Evolutionary conservation across 2,113 vertebrate species (phyloP).

Genomic region (Sturnus vulgaris): DNA sequence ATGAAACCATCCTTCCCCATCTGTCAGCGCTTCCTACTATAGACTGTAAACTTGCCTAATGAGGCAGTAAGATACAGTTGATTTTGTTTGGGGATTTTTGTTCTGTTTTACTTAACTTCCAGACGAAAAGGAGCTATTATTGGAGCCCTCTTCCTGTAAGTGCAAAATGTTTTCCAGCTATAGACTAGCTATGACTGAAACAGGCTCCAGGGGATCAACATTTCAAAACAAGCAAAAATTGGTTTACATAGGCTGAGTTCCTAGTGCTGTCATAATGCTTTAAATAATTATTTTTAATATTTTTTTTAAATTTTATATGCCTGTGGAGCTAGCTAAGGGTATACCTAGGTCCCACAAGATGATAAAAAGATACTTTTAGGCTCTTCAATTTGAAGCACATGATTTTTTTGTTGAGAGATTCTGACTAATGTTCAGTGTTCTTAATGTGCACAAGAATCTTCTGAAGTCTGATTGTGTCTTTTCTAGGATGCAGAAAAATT

Average conservation of each 20-base stretch:
- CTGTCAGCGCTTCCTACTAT: background rate
- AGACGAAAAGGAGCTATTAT: background rate
- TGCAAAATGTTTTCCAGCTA: background rate
- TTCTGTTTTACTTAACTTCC: background rate
- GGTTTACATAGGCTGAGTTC: background rate
- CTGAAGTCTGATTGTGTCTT: background rate
- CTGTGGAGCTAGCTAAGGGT: background rate
- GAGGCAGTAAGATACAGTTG: background rate
- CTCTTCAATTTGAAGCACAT: background rate
- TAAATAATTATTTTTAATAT: background rate
- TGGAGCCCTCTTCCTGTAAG: background rate
- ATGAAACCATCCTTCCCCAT: background rate
- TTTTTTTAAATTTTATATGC: background rate
- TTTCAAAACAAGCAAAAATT: background rate
- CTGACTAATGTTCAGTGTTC: background rate
- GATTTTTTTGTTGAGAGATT: background rate
- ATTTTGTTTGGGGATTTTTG: background rate
- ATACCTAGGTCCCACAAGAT: background rate
- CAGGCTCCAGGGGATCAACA: background rate
- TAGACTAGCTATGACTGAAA: background rate
- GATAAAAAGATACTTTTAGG: background rate
- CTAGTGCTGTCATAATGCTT: background rate
- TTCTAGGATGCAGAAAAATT: background rate
- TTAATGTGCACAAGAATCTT: background rate
- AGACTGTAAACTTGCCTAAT: background rate